Evolutionary conservation across 1,140 invertebrate genomes (phyloP), one percentile per base, ranked within the genome.

Genomic region (Dendrolimus punctatus): DNA sequence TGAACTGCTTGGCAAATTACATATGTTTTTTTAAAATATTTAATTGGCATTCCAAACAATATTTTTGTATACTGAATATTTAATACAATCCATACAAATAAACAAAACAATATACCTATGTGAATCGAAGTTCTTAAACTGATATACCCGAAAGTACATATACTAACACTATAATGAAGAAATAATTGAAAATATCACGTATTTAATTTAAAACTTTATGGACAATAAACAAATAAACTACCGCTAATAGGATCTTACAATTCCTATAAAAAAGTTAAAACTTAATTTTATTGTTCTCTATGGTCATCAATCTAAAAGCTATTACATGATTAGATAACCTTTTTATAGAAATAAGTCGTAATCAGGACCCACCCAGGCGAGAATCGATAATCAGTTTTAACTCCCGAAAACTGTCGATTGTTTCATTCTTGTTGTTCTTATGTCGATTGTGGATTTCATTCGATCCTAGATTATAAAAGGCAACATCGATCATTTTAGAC

Each of bases 311-410:
- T 79, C 74, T 76, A 67, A 38, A 44, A 45, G 36, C 74, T 74
- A 81, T 76, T 81, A 74, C 57, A 41, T 66, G 76, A 77, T 81
- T 74, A 79, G 78, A 79, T 76, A 68, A 55, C 57, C 53, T 63
- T 68, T 68, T 68, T 68, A 45, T 23, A 23, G 23, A 23, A 69
- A n/a, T n/a, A 62, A 65, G 57, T 60, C 57, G 66, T 73, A 68
- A 68, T 58, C 57, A 23, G 4, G 39, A 39, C 23, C 62, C 71
- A 64, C 67, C 66, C 63, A 71, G 60, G 57, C 55, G 39, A 56
- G 46, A 53, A 55, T 55, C 50, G 59, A 63, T 59, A 55, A 39
- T 61, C 55, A 44, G 50, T 39, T 38, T 39, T 4, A 5, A 10
- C 38, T 39, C 37, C 38, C 8, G 37, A 39, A 49, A 8, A 9